Base-by-base conservation (phyloP, 2,797 vertebrate species). In the Gobio occitaniae region DNA sequence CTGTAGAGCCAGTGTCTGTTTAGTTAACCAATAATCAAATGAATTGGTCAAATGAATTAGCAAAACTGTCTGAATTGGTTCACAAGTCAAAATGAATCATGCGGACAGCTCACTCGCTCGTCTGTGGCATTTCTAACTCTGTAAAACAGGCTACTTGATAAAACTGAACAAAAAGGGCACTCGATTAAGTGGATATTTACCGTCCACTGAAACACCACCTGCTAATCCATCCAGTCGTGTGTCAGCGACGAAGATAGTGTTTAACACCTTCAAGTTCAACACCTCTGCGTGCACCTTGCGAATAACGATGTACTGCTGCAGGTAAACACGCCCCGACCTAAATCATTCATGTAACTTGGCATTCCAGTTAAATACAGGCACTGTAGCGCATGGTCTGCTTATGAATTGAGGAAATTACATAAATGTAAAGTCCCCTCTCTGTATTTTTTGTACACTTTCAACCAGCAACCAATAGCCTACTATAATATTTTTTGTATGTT, bases 181-280 rank as follows among this genome's bases (percentile, higher is more conserved):
- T 52, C 48, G 48, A 75, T 52, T 54, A 36, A 75, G 10, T 52
- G 29, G 48, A 54, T 36, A 75, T 75, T 75, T 75, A 54, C 72
- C 16, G 4, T 52, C 9, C 29, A 36, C 48, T 4, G 25, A 72
- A 32, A 36, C 48, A 75, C 25, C 6, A 13, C 41, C 41, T 75
- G 15, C 48, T 32, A 52, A 19, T 75, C 48, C 29, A 36, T 52
- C 16, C 47, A 36, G 29, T 54, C 9, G 17, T 12, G 48, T 52
- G 29, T 54, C 72, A 11, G 72, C 4, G 16, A 75, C 15, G 10
- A 32, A 32, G n/a, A 48, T 29, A 25, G 44, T 71, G 12, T 71
- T 47, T 48, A 10, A 48, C 72, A 13, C 25, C 16, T 19, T 19
- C 29, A 36, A 36, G 1, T 19, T 54, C 48, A 75, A 50, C 16